Evolutionary conservation across 1,140 invertebrate genomes (phyloP).

Genomic region (Schlechtendalia chinensis): DNA sequence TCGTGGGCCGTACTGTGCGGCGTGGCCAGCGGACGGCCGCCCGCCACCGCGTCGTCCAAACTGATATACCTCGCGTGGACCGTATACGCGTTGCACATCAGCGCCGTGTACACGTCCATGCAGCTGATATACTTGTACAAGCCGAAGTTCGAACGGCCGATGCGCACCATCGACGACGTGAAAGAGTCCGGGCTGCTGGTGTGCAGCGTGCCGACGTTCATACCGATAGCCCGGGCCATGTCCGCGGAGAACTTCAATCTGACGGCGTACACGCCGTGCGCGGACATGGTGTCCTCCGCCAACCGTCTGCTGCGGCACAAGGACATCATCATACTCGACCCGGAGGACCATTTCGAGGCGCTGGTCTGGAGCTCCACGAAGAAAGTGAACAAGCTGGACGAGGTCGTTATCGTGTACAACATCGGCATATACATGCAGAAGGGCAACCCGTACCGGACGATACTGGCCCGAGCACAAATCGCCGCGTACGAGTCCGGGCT

Average conservation of each 20-base stretch:
- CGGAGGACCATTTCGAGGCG: slow-evolving; percentile 25
- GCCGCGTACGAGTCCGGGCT: slow-evolving; percentile 10
- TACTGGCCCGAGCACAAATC: not conserved
- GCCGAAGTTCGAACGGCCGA: slow-evolving; percentile 1
- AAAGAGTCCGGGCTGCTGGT: not conserved
- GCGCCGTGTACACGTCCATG: slow-evolving; percentile 34
- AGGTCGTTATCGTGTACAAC: not conserved
- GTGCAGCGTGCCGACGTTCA: slow-evolving; percentile 14
- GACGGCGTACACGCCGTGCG: not conserved
- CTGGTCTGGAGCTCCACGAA: not conserved
- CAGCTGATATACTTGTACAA: slow-evolving; percentile 26
- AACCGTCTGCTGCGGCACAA: not conserved
- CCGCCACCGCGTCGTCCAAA: not conserved
- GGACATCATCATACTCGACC: slow-evolving; percentile 26
- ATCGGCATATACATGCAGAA: slow-evolving; percentile 24
- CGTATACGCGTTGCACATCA: slow-evolving; percentile 15
- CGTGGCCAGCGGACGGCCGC: not conserved
- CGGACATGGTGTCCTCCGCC: not conserved
- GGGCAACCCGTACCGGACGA: not conserved
- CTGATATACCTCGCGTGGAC: slow-evolving; percentile 16
- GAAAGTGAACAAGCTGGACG: slow-evolving; percentile 8
- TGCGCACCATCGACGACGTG: slow-evolving; percentile 21
- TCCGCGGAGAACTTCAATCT: not conserved
- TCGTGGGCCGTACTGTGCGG: slow-evolving; percentile 29
- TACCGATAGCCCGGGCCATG: slow-evolving; percentile 10